Percentiles rank a stretch among this genome's conserved stretches.
These are phyloP conservation scores for Sclerurus mexicanus DNA, from an alignment of 2,113 vertebrate species.

Conservation along the genomic window DNA sequence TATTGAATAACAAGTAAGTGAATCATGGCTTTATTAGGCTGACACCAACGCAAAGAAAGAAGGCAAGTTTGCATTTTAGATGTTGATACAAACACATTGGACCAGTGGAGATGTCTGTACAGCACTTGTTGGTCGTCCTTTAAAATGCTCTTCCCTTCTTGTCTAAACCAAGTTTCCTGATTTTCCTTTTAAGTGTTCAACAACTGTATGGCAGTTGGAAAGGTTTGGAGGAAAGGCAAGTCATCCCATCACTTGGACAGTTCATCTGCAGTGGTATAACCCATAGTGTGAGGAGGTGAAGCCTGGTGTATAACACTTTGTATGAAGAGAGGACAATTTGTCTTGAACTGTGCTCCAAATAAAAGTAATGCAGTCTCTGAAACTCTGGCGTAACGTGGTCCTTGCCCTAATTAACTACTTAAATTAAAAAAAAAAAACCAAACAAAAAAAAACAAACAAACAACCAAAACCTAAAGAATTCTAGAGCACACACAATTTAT, in stretches of 20 bases:
- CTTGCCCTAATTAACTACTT: not conserved
- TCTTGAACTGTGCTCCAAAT: not conserved
- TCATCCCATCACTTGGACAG: not conserved
- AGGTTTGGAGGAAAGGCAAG: not conserved
- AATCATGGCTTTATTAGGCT: not conserved
- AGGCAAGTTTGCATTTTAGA: not conserved
- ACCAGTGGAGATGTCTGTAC: not conserved
- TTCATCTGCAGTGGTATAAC: not conserved
- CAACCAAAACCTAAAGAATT: not conserved
- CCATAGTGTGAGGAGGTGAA: not conserved
- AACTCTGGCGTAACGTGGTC: not conserved
- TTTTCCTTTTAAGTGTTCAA: not conserved
- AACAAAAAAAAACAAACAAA: too few species aligned
- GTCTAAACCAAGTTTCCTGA: not conserved
- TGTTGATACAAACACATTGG: not conserved
- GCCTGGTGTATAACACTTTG: rapidly evolving
- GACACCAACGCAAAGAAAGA: not conserved
- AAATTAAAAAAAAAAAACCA: not conserved
- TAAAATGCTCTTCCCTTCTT: not conserved
- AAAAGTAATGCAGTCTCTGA: not conserved
- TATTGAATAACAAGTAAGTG: not conserved
- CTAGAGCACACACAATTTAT: not conserved
- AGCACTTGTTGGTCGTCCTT: rapidly evolving
- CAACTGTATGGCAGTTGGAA: not conserved
- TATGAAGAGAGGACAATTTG: not conserved